Evolutionary conservation across 2,797 vertebrate genomes (phyloP).

Genomic region (Ataeniobius toweri): DNA sequence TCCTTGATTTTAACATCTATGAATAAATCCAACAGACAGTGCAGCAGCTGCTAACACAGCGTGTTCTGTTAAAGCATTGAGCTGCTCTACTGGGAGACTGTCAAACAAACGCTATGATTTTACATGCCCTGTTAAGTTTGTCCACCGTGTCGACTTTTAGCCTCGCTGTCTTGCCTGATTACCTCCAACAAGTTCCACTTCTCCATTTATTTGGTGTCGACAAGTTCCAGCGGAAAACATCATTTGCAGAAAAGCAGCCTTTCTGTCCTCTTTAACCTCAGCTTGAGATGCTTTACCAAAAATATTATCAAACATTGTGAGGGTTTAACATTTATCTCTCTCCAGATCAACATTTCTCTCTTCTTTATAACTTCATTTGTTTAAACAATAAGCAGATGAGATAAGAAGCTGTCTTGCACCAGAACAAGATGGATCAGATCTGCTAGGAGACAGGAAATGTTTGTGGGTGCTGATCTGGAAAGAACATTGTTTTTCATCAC

Average conservation of each 20-base stretch:
- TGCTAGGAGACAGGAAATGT: not conserved
- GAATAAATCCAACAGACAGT: slow-evolving; percentile 16
- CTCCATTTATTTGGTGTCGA: slow-evolving; percentile 38
- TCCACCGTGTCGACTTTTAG: slow-evolving; percentile 44
- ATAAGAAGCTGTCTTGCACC: not conserved
- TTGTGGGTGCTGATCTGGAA: slow-evolving; percentile 14
- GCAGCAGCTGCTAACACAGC: slow-evolving; percentile 40
- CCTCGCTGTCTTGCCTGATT: slow-evolving; percentile 14
- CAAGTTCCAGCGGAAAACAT: slow-evolving; percentile 46
- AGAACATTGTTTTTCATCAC: slow-evolving; percentile 6
- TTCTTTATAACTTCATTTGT: not conserved
- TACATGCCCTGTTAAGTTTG: slow-evolving; percentile 53
- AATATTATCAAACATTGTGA: not conserved
- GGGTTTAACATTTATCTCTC: not conserved
- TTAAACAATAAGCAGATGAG: not conserved
- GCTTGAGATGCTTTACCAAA: not conserved
- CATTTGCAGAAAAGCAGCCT: slow-evolving; percentile 30
- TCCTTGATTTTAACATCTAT: slow-evolving; percentile 24
- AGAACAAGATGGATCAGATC: not conserved
- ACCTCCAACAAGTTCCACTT: slow-evolving; percentile 51
- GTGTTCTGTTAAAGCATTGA: slow-evolving; percentile 30
- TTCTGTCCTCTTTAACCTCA: slow-evolving; percentile 4
- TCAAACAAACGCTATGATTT: slow-evolving; percentile 42
- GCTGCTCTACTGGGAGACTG: slow-evolving; percentile 30
- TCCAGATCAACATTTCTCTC: not conserved